Percentiles rank a stretch among this genome's conserved stretches.
These are phyloP conservation scores for Sphenodon punctatus DNA, from an alignment of 2,797 vertebrate genomes.

Conservation along the genomic window DNA sequence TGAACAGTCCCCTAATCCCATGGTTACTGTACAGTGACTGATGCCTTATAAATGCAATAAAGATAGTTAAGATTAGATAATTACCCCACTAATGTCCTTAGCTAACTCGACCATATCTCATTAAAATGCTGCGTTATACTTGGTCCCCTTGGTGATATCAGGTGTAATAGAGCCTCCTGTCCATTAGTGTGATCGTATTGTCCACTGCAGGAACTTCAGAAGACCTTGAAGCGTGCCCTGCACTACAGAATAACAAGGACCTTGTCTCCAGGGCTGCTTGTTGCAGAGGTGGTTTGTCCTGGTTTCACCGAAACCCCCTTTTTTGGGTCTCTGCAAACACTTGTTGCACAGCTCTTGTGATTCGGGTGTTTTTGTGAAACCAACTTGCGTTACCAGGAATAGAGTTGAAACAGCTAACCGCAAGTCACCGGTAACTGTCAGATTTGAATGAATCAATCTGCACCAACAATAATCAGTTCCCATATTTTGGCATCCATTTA, in stretches of 20 bases:
- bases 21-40: fast-evolving
- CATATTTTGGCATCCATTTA: too few relatives aligned
- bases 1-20: neutral
- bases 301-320: too few relatives aligned
- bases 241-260: neutral
- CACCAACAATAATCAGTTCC: too few relatives aligned
- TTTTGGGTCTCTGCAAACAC: too few relatives aligned
- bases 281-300: too few relatives aligned
- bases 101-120: neutral
- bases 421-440: too few relatives aligned
- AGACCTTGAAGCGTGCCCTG: neutral
- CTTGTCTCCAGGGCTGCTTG: too few relatives aligned
- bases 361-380: too few relatives aligned
- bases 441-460: too few relatives aligned
- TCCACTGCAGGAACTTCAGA: neutral
- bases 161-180: neutral
- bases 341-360: too few relatives aligned
- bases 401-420: too few relatives aligned
- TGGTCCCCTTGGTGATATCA: neutral
- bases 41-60: fast-evolving
- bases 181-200: neutral
- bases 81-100: neutral
- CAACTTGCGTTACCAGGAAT: too few relatives aligned
- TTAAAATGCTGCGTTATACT: neutral
- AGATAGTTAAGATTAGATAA: neutral